These are phyloP conservation scores for Arctopsyche grandis DNA, from an alignment of 1,140 invertebrate species.

Conservation along the genomic window DNA sequence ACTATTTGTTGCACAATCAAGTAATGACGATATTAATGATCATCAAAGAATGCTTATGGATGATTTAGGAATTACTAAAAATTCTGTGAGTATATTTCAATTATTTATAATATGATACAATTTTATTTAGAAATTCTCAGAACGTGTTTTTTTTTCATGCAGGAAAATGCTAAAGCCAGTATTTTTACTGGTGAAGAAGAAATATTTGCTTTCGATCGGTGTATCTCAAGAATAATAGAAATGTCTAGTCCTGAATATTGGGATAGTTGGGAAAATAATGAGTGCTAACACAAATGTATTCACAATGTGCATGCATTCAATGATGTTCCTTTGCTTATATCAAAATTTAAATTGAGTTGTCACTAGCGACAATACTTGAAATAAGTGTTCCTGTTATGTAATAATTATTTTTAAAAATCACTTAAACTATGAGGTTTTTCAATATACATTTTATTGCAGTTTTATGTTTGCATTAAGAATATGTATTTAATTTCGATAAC, in stretches of 20 bases:
- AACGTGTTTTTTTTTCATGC: slow-evolving; percentile 54
- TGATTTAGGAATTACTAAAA: slow-evolving; percentile 52
- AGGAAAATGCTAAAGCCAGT: slow-evolving; percentile 77
- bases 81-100: slow-evolving; percentile 50
- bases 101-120: not conserved
- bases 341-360: too few species aligned
- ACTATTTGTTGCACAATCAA: slow-evolving; percentile 37
- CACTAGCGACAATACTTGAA: not conserved
- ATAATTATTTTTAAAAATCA: too few species aligned
- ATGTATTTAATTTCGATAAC: too few species aligned
- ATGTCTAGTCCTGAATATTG: slow-evolving; percentile 93
- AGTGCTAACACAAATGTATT: slow-evolving; percentile 55
- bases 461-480: too few species aligned
- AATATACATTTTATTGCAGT: too few species aligned
- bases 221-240: slow-evolving; percentile 87
- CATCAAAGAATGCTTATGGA: slow-evolving; percentile 48
- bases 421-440: too few species aligned
- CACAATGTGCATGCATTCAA: too few species aligned
- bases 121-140: slow-evolving; percentile 49
- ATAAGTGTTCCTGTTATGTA: not conserved
- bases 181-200: slow-evolving; percentile 96
- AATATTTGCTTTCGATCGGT: slow-evolving; percentile 92
- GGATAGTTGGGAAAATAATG: slow-evolving; percentile 74
- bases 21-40: slow-evolving; percentile 33
- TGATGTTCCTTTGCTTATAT: too few species aligned